Evolutionary conservation across 2,113 vertebrate species (phyloP), one percentile per base, ranked within the genome.

Genomic region (Corydoras sp.): DNA sequence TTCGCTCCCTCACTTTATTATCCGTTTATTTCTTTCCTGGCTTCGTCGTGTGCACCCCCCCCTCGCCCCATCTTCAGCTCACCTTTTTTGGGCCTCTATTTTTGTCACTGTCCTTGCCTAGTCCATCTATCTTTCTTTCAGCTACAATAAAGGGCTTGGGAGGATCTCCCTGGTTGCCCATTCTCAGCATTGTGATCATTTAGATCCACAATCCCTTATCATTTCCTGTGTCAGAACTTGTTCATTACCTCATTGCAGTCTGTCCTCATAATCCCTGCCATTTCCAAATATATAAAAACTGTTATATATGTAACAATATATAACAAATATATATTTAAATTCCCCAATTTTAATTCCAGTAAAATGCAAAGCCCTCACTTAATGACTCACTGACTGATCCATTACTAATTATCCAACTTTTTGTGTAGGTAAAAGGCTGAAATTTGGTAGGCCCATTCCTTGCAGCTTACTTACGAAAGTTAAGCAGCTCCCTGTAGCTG

Each of bases 191-290:
- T 55, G 94, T 93, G 93, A 86, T 82, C 73, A 86, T 87, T 86
- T 88, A 77, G 87, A 88, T 84, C 84, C 83, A 88, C 92, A 89
- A 91, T 88, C 83, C 83, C 86, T 89, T 86, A 90, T 91, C 89
- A 88, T 90, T 88, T 87, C 85, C 83, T 74, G 80, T 85, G 85
- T 66, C 63, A 29, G 12, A 43, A 61, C 49, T 53, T 35, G 58
- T 62, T 64, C 43, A n/a, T 58, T 68, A 61, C 65, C 60, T 54
- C 13, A 43, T 14, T 53, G 51, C 5, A 53, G 51, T 14, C 51
- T 10, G 10, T 14, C 3, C 10, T 14, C 3, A 3, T 10, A 7
- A 53, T 14, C 51, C 51, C 51, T 7, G 51, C 13, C 13, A 3
- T 53, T 53, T 12, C 51, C 51, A 53, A 14, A 53, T 24, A 24